Base-by-base conservation (phyloP, 2,113 vertebrate species). In the Halichoerus grypus region DNA sequence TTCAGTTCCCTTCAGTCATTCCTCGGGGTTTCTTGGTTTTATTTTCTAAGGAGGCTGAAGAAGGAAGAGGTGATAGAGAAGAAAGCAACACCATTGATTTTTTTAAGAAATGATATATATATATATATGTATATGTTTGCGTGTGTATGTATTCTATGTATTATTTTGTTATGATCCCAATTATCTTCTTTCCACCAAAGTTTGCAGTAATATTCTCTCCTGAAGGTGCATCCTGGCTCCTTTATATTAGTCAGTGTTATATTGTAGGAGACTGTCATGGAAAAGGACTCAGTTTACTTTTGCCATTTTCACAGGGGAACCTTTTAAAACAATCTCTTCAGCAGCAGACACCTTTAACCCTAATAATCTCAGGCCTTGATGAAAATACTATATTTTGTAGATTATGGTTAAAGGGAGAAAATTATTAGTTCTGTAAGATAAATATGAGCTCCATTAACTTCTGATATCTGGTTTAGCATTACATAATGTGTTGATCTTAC, bases 361-460 rank as follows among this genome's bases (percentile, higher is more conserved):
- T 98, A 97, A 98, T 98, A 98, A 98, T 98, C 98, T 99, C 99
- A 99, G 99, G 99, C 98, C 98, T 98, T 98, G 98, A 98, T 97
- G 98, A 98, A 99, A 98, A 98, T 98, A 98, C 98, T 99, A 98
- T 98, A 97, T 99, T 99, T 99, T 98, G 95, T 98, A 98, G 97
- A 97, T 98, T 94, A 98, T 98, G 98, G 98, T 97, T 96, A 98
- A 98, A 98, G 98, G 98, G 96, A 98, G 96, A 97, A 96, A 98
- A 98, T 96, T 98, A 94, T 97, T 98, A 72, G 94, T 97, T 98
- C 91, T 49, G 1, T 98, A 97, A 95, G 96, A 97, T 98, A 98
- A 98, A 98, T 98, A 98, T 98, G 3, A 9, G 91, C 98, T 98
- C 97, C 97, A 98, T 98, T 98, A 97, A 98, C 98, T 96, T 98